These are phyloP conservation scores for Podarcis lilfordi DNA, from an alignment of 2,797 vertebrate species.

Conservation along the genomic window DNA sequence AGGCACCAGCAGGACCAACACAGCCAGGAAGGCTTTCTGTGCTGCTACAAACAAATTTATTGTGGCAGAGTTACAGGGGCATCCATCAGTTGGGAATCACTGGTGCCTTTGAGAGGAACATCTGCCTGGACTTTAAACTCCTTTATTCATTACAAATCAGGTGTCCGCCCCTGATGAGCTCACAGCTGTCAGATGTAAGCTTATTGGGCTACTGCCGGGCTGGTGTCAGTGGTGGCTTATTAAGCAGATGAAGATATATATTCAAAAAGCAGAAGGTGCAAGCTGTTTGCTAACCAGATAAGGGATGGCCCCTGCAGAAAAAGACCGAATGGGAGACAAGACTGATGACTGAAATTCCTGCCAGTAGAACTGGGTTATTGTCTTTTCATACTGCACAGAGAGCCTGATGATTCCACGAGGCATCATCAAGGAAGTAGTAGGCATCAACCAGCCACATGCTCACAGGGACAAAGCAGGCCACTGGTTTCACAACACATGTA, in stretches of 20 bases:
- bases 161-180: background rate
- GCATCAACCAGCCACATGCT: too few relatives aligned
- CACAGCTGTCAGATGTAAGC: slow-evolving; percentile 25
- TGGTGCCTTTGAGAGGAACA: slow-evolving; percentile 2
- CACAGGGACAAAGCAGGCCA: background rate
- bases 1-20: background rate
- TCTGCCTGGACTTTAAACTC: slow-evolving; percentile 21
- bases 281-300: slow-evolving; percentile 4
- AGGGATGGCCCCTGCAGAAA: background rate
- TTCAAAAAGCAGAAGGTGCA: slow-evolving; percentile 5
- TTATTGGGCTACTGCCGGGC: slow-evolving; percentile 6
- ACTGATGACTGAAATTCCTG: background rate
- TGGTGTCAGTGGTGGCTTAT: background rate
- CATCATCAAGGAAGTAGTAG: background rate
- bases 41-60: background rate
- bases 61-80: background rate
- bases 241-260: slow-evolving; percentile 9
- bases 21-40: background rate
- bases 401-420: background rate
- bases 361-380: background rate
- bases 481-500: background rate
- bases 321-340: background rate
- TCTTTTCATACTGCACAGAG: background rate
- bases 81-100: slow-evolving; percentile 13
- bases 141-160: slow-evolving; percentile 13